These are phyloP conservation scores for Steinernema carpocapsae DNA, from an alignment of 2,888 invertebrate genomes.

Conservation along the genomic window DNA sequence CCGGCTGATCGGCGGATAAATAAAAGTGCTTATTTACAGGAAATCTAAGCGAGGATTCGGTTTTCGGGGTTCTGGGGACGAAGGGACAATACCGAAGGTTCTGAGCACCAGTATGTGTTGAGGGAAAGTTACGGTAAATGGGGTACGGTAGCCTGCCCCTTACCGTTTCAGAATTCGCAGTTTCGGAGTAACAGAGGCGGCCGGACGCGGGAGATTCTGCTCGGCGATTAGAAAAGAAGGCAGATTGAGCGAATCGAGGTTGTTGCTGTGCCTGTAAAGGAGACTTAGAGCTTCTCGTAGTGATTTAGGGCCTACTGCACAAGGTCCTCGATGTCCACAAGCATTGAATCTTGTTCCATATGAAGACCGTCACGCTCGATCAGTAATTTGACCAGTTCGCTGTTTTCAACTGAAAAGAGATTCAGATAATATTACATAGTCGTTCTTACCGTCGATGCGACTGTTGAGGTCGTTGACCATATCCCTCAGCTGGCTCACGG, in stretches of 20 bases:
- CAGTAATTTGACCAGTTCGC: conserved; percentile 84
- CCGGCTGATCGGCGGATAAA: not conserved
- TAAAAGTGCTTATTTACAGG: conserved; percentile 19
- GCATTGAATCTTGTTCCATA: conserved; percentile 96
- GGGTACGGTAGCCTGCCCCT: conserved; percentile 28
- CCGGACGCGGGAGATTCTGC: not conserved
- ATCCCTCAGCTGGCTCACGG: conserved; percentile 88
- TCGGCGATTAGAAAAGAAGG: conserved; percentile 35
- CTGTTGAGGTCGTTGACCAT: conserved; percentile 92
- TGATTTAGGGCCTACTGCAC: conserved; percentile 72
- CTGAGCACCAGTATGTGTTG: conserved; percentile 16
- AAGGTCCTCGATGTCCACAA: conserved; percentile 94
- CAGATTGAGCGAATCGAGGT: conserved; percentile 36
- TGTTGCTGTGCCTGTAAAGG: conserved; percentile 34
- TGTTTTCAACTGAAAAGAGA: conserved; percentile 78
- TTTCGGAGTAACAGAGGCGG: not conserved
- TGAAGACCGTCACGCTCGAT: conserved; percentile 92
- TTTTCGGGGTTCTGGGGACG: not conserved
- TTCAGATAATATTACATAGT: conserved; percentile 35
- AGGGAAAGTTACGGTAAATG: not conserved
- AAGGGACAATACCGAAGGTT: not conserved
- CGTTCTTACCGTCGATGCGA: conserved; percentile 80
- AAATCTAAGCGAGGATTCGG: not conserved
- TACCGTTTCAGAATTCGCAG: conserved; percentile 18
- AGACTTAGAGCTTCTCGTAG: not conserved